Conservation (phyloP, 2,113 vertebrate species). For the Callipepla squamata region DNA sequence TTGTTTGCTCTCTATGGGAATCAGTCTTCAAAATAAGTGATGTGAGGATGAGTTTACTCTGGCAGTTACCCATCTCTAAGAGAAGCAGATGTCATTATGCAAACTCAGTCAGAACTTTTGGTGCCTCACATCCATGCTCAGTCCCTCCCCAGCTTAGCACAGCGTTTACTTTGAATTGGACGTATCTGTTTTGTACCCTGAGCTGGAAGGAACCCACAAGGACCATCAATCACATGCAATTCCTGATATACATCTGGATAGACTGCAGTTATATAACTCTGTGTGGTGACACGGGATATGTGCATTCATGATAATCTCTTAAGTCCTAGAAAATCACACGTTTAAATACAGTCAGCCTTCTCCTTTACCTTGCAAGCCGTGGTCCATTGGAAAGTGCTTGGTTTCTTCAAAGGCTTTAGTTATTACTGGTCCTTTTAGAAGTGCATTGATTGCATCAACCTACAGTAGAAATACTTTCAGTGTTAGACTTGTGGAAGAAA, state of each 20-base stretch:
- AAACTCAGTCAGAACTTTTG: slow-evolving; percentile 1
- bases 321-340: neutral
- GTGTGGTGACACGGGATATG: rapidly evolving
- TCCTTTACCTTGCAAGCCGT: slow-evolving; percentile 90
- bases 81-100: neutral
- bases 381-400: slow-evolving; percentile 93
- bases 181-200: neutral
- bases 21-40: slow-evolving; percentile 15
- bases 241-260: neutral
- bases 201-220: neutral
- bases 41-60: slow-evolving; percentile 26
- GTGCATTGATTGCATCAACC: slow-evolving; percentile 93
- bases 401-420: slow-evolving; percentile 95
- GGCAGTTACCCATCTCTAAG: neutral
- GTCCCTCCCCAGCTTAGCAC: neutral
- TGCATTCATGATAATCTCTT: neutral
- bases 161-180: neutral
- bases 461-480: slow-evolving; percentile 46
- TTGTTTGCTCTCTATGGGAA: slow-evolving; percentile 35
- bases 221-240: neutral
- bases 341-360: neutral
- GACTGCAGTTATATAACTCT: neutral
- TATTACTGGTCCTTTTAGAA: slow-evolving; percentile 93
- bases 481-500: neutral
- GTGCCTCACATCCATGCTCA: neutral